Conservation (phyloP, 2,797 vertebrate genomes). For the Pelochelys cantorii region DNA sequence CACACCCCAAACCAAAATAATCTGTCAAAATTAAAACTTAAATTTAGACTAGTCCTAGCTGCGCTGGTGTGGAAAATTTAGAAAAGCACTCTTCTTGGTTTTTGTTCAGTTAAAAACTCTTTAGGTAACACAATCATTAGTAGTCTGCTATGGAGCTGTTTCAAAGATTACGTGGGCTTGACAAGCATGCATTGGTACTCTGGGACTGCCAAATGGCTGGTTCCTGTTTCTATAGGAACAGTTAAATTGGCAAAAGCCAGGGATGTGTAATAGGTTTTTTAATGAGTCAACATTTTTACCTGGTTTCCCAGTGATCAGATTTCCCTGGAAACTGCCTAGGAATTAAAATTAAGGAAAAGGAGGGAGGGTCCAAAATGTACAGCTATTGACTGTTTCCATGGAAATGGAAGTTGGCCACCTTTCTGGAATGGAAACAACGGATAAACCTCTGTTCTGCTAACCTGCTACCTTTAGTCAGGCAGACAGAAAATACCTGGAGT, state of each 20-base stretch:
- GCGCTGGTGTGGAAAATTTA: conserved; percentile 50
- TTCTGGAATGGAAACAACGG: not conserved
- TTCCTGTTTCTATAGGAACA: conserved; percentile 70
- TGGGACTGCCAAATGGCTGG: conserved; percentile 32
- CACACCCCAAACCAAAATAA: conserved; percentile 60
- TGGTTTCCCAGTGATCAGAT: conserved; percentile 20
- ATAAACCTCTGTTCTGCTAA: not conserved
- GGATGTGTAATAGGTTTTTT: conserved; percentile 56
- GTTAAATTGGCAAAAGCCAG: conserved; percentile 41
- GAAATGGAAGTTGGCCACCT: not conserved
- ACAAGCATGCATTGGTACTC: conserved; percentile 56
- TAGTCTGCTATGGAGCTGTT: conserved; percentile 40
- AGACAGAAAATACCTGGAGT: not conserved
- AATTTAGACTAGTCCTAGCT: conserved; percentile 51
- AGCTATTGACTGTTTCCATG: not conserved
- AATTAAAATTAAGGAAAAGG: not conserved
- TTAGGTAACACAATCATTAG: conserved; percentile 47
- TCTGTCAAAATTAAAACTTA: conserved; percentile 62
- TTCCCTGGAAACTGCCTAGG: conserved; percentile 28
- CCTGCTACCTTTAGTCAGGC: not conserved
- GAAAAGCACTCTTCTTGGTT: conserved; percentile 22
- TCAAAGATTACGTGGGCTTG: conserved; percentile 44
- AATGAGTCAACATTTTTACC: conserved; percentile 7
- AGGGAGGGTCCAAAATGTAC: not conserved
- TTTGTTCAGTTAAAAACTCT: conserved; percentile 49